Conservation (phyloP, 2,113 vertebrate species). For the Hoplias malabaricus region DNA sequence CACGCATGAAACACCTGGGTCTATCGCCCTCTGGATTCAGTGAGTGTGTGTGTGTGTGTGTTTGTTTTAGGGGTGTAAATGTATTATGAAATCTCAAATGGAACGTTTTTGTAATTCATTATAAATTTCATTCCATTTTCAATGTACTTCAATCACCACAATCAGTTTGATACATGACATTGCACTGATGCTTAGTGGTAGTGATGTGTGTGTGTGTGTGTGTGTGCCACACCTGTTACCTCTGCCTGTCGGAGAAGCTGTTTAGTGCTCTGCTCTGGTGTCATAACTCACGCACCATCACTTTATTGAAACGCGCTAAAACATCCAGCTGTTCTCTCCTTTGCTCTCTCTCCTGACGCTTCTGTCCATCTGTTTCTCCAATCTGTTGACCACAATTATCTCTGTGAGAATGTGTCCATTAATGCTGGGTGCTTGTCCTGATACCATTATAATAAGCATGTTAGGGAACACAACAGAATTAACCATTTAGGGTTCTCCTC, state of each 20-base stretch:
- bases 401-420: neutral
- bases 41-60: slow-evolving; percentile 55
- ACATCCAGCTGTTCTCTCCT: neutral
- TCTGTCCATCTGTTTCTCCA: neutral
- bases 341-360: neutral
- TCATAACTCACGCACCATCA: neutral
- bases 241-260: neutral
- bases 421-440: too few relatives aligned
- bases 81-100: neutral
- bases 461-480: too few relatives aligned
- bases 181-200: too few relatives aligned
- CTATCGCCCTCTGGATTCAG: slow-evolving; percentile 79
- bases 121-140: too few relatives aligned
- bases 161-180: too few relatives aligned
- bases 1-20: slow-evolving; percentile 80
- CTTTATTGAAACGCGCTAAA: neutral
- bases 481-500: too few relatives aligned
- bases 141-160: too few relatives aligned
- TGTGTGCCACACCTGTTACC: neutral
- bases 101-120: neutral
- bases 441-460: too few relatives aligned
- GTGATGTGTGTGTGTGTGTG: slow-evolving; percentile 48
- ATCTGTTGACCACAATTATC: neutral
- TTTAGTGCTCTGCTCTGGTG: neutral
- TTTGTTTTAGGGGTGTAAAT: slow-evolving; percentile 35